phyloP scores from a whole-genome alignment of 2,797 vertebrate species.

The Neosilurus hyrtlii region DNA sequence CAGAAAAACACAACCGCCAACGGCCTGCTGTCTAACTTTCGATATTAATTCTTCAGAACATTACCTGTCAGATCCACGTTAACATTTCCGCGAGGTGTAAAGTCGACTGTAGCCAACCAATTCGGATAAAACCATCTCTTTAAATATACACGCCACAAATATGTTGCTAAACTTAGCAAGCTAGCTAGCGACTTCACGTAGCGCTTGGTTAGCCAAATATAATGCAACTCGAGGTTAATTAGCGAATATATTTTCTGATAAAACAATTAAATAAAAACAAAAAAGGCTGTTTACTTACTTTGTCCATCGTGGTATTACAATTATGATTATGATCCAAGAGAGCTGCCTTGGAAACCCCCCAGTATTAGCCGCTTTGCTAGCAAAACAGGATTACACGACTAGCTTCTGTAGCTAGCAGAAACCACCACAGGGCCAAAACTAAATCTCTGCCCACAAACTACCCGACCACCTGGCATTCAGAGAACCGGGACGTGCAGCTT shows the following conservation, averaged over 20 bases:
- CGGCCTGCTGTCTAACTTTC: neutral
- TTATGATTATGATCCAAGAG: neutral
- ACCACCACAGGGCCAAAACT: neutral
- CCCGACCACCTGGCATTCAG: neutral
- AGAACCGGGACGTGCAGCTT: neutral
- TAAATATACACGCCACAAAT: neutral
- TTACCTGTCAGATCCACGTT: neutral
- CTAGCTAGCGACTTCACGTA: neutral
- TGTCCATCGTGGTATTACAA: constrained; percentile 46
- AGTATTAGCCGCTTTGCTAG: constrained; percentile 5
- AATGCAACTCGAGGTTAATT: too few species aligned
- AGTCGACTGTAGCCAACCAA: neutral
- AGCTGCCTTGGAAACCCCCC: neutral
- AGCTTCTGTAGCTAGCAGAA: neutral
- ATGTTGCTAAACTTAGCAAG: constrained; percentile 1
- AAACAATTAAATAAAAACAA: neutral
- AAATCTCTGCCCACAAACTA: neutral
- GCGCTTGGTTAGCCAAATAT: neutral
- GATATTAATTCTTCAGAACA: neutral
- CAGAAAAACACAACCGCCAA: constrained; percentile 1
- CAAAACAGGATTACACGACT: constrained; percentile 10
- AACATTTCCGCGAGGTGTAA: neutral
- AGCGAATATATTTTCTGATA: neutral
- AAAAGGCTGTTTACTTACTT: constrained; percentile 40
- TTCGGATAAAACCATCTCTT: neutral